These are phyloP conservation scores for Azorinus chamasolen DNA, from an alignment of 2,888 invertebrate genomes.

Conservation along the genomic window DNA sequence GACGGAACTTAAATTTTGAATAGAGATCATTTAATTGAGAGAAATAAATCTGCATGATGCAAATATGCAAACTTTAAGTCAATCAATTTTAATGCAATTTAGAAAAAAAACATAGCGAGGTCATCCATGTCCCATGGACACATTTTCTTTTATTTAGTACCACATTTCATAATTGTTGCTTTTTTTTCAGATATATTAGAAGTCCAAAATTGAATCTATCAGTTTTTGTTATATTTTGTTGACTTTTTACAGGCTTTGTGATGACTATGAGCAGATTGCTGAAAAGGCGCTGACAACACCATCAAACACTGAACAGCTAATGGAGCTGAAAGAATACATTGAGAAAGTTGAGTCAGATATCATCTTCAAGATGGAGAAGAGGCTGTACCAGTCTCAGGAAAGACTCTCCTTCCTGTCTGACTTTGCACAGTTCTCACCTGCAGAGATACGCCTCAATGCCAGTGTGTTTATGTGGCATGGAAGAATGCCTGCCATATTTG, in stretches of 20 bases:
- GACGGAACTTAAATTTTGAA: no score
- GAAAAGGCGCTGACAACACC: slow-evolving; percentile 93
- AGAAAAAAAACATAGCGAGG: no score
- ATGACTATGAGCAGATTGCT: slow-evolving; percentile 93
- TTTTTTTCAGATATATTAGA: no score
- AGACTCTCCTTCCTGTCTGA: slow-evolving; percentile 93
- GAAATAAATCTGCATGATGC: no score
- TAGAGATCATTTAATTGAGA: no score
- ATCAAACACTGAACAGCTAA: slow-evolving; percentile 93
- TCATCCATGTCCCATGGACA: no score
- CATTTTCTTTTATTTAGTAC: no score
- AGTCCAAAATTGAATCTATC: no score
- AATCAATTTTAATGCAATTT: no score
- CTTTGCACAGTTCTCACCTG: slow-evolving; percentile 92
- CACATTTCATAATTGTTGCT: no score
- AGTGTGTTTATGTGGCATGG: slow-evolving; percentile 95
- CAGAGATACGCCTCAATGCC: slow-evolving; percentile 96
- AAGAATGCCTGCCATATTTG: slow-evolving; percentile 93
- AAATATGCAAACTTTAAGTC: no score
- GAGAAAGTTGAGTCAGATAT: slow-evolving; percentile 91
- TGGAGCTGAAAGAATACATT: slow-evolving; percentile 93
- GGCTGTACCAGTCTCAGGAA: slow-evolving; percentile 88
- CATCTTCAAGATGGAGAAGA: slow-evolving; percentile 92
- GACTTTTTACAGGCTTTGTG: slow-evolving; percentile 89
- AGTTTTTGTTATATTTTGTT: no score